phyloP scores from a whole-genome alignment of 2,113 vertebrate genomes.

The Catagonus wagneri region DNA sequence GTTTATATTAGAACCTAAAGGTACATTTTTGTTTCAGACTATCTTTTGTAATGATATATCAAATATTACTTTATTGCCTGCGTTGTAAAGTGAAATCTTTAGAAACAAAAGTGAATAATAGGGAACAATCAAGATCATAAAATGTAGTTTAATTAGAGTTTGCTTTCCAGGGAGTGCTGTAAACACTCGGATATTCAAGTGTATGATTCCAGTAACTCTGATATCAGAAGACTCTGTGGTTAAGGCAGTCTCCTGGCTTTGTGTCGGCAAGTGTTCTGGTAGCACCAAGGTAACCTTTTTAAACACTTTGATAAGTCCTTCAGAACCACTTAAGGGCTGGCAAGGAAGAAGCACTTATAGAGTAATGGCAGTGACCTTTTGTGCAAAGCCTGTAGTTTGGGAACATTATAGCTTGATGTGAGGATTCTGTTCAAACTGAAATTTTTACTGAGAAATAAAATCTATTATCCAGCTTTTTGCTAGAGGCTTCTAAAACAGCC shows the following conservation, averaged over 20 bases:
- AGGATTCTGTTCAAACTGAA: slow-evolving; percentile 54
- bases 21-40: slow-evolving; percentile 15
- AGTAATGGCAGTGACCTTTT: slow-evolving; percentile 71
- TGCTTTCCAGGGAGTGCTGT: slow-evolving; percentile 86
- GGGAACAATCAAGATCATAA: not conserved
- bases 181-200: slow-evolving; percentile 91
- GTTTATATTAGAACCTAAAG: slow-evolving; percentile 56
- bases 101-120: slow-evolving; percentile 20
- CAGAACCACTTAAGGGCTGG: slow-evolving; percentile 67
- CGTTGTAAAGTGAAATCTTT: slow-evolving; percentile 46
- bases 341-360: slow-evolving; percentile 49
- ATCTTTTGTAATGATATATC: slow-evolving; percentile 9
- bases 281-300: slow-evolving; percentile 90
- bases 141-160: slow-evolving; percentile 65
- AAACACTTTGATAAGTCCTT: slow-evolving; percentile 70
- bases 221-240: slow-evolving; percentile 91
- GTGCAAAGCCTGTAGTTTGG: slow-evolving; percentile 64
- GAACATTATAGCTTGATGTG: slow-evolving; percentile 54
- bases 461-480: slow-evolving; percentile 48
- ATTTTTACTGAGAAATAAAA: slow-evolving; percentile 69
- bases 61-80: slow-evolving; percentile 47
- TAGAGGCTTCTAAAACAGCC: slow-evolving; percentile 56
- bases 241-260: slow-evolving; percentile 92
- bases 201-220: slow-evolving; percentile 91
- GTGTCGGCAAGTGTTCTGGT: slow-evolving; percentile 89